Base-by-base conservation (phyloP, 2,797 vertebrate genomes). In the Megalops cyprinoides region DNA sequence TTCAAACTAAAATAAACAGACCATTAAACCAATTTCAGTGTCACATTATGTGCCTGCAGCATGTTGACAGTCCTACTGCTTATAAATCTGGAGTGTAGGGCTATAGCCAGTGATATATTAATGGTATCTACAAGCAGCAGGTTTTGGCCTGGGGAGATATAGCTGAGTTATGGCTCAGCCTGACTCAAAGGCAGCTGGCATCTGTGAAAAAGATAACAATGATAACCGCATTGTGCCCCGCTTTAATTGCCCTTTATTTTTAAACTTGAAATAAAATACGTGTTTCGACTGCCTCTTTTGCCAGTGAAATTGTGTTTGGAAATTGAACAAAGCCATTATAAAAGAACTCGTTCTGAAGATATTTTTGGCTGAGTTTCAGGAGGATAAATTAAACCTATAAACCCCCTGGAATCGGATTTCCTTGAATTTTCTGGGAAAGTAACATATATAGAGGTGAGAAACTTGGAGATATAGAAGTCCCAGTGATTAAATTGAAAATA, bases 1-100 rank as follows among this genome's bases (percentile, higher is more conserved):
- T 84, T 85, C 37, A 8, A 15, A 55, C 81, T 84, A 76, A 87
- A 82, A 88, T 83, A 89, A 86, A 88, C 79, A 84, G 81, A 76
- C 79, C 65, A 74, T 88, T 88, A 86, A 87, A 84, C 15, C 37
- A 49, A 58, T 80, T 81, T 60, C 28, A 37, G 18, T 39, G 55
- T 37, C 6, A 31, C 20, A 37, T 46, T 75, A 67, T 37, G 73
- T 37, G 76, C 75, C 69, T 65, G 25, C 31, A 7, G 58, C 74
- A 76, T 65, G 44, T 81, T 67, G 77, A 55, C 79, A 78, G 51
- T 20, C 62, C 42, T 28, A 7, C 65, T 76, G 82, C 74, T 80
- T 79, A 86, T 87, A 85, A 87, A 89, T 86, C 84, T 81, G 28
- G 23, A 31, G 79, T 65, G 56, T 48, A 42, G 28, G 14, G 73